These are phyloP conservation scores for Hyperoplus lanceolatus DNA, from an alignment of 2,797 vertebrate species.

Conservation along the genomic window DNA sequence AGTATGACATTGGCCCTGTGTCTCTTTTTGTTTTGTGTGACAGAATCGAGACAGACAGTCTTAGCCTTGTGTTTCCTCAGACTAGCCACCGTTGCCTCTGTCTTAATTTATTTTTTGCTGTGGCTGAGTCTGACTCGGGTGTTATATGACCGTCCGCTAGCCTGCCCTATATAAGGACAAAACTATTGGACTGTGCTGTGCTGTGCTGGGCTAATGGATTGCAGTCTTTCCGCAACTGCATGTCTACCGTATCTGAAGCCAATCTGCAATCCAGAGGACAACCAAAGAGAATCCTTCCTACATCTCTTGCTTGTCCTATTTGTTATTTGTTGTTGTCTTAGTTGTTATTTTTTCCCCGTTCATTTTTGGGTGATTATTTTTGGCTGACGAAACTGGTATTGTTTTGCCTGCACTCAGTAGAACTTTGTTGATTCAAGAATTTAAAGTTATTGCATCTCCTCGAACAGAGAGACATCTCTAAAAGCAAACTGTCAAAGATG, in stretches of 20 bases:
- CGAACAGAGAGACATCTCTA: neutral
- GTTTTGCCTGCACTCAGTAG: neutral
- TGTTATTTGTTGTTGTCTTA: neutral
- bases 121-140: slow-evolving; percentile 62
- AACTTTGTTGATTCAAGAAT: slow-evolving; percentile 8
- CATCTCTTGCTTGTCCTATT: slow-evolving; percentile 5
- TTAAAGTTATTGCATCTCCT: neutral
- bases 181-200: slow-evolving; percentile 47
- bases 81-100: slow-evolving; percentile 67
- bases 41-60: slow-evolving; percentile 83
- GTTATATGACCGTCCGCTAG: slow-evolving; percentile 71
- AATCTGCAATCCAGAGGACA: slow-evolving; percentile 36
- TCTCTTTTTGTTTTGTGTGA: slow-evolving; percentile 67
- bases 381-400: neutral
- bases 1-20: slow-evolving; percentile 43
- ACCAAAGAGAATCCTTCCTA: slow-evolving; percentile 12
- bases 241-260: slow-evolving; percentile 24
- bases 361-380: neutral
- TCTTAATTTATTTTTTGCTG: slow-evolving; percentile 82
- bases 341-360: neutral
- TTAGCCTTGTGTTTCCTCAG: slow-evolving; percentile 70
- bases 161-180: slow-evolving; percentile 84
- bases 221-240: slow-evolving; percentile 31
- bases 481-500: neutral
- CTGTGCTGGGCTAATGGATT: slow-evolving; percentile 51